phyloP scores from a whole-genome alignment of 2,888 invertebrate species.

The Tortricodes alternella region DNA sequence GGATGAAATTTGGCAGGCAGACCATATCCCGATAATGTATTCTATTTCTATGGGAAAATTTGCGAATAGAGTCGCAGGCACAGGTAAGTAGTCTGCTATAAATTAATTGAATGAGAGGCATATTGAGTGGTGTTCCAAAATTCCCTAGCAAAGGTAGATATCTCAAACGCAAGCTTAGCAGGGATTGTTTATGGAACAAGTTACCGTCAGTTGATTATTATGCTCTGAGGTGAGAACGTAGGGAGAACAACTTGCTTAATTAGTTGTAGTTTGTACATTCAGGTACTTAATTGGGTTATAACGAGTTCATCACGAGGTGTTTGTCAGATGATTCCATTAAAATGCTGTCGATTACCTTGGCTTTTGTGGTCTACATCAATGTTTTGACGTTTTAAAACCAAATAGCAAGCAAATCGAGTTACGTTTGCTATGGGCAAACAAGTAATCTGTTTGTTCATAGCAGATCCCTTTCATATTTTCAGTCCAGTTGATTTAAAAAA shows the following conservation, averaged over 20 bases:
- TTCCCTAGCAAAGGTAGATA: conserved; percentile 14
- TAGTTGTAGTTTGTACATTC: conserved; percentile 23
- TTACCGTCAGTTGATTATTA: conserved; percentile 23
- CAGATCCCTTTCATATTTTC: conserved; percentile 12
- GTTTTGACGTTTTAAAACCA: neutral
- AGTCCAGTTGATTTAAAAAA: conserved; percentile 20
- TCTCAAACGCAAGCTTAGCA: conserved; percentile 6
- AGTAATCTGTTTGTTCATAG: conserved; percentile 10
- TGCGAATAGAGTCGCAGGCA: too few species aligned
- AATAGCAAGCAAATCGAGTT: neutral
- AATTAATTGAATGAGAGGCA: too few species aligned
- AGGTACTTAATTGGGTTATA: conserved; percentile 12
- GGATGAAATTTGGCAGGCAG: too few species aligned
- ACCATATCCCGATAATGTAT: too few species aligned
- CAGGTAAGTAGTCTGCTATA: too few species aligned
- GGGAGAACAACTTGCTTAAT: conserved; percentile 24
- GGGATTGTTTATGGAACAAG: conserved; percentile 21
- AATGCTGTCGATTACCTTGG: neutral
- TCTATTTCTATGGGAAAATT: too few species aligned
- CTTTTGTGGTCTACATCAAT: neutral
- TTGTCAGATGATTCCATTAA: conserved; percentile 1
- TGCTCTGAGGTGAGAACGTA: conserved; percentile 27
- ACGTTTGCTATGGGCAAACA: conserved; percentile 1
- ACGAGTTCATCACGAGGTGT: conserved; percentile 1
- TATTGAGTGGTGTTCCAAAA: too few species aligned